Percentiles rank a stretch among this genome's conserved stretches.
Conservation (phyloP, 2,113 vertebrate genomes). For the Limanda limanda region DNA sequence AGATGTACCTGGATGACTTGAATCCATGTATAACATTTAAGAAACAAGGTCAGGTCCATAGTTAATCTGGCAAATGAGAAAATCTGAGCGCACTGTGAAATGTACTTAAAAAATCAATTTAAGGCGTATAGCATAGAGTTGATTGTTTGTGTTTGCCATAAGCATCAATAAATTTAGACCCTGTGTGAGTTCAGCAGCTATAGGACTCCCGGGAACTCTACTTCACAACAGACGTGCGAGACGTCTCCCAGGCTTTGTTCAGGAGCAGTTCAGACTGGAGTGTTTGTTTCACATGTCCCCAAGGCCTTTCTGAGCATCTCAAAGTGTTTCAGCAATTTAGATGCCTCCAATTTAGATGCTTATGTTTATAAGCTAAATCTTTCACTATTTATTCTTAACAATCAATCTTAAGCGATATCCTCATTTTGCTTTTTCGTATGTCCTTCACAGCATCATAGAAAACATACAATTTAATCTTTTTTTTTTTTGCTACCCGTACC, state of each 20-base stretch:
- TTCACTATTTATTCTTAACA: not conserved
- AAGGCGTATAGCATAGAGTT: not conserved
- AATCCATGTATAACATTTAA: too few species aligned
- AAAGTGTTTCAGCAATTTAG: constrained; percentile 24
- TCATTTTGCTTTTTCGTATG: not conserved
- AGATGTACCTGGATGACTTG: not conserved
- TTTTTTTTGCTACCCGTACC: not conserved
- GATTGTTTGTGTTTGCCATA: constrained; percentile 4
- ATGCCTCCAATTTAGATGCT: constrained; percentile 7
- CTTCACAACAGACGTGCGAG: constrained; percentile 17
- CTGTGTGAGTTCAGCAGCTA: constrained; percentile 2
- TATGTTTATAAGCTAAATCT: constrained; percentile 28
- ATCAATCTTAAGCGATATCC: not conserved
- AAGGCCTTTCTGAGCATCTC: constrained; percentile 33
- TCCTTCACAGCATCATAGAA: not conserved
- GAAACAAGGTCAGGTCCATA: too few species aligned
- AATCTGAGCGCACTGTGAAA: not conserved
- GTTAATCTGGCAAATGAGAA: too few species aligned
- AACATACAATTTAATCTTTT: too few species aligned
- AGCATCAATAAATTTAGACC: constrained; percentile 19
- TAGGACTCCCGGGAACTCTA: constrained; percentile 20
- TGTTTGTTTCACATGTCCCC: constrained; percentile 56
- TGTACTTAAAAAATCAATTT: constrained; percentile 1
- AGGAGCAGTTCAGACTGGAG: constrained; percentile 33
- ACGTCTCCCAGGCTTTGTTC: constrained; percentile 59